These are phyloP conservation scores for Melanargia galathea DNA, from an alignment of 2,888 invertebrate genomes.

Conservation along the genomic window DNA sequence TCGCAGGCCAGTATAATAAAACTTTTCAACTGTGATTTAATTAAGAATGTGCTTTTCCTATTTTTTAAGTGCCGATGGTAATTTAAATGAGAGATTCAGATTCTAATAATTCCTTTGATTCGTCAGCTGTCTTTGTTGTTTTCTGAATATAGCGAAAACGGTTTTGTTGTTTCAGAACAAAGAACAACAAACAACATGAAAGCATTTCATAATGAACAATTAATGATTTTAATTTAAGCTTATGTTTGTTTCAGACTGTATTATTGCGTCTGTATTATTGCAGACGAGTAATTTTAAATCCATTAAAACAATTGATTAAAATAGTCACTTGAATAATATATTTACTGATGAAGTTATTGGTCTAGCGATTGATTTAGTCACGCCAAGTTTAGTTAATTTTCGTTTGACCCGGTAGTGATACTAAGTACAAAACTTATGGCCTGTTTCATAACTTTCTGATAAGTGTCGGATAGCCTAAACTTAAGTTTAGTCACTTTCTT, in stretches of 20 bases:
- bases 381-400: too few relatives aligned
- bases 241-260: too few relatives aligned
- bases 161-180: conserved; percentile 12
- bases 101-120: conserved; percentile 10
- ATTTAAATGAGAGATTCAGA: conserved; percentile 8
- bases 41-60: not conserved
- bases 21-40: not conserved
- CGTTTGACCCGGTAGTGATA: too few relatives aligned
- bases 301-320: conserved; percentile 17
- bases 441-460: too few relatives aligned
- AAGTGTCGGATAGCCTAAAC: too few relatives aligned
- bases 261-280: too few relatives aligned
- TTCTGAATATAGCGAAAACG: conserved; percentile 3
- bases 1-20: too few relatives aligned
- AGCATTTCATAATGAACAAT: not conserved
- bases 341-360: too few relatives aligned
- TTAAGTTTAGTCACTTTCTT: too few relatives aligned
- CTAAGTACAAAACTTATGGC: too few relatives aligned
- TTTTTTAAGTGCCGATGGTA: not conserved
- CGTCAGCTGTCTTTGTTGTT: conserved; percentile 13
- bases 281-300: not conserved
- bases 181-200: conserved; percentile 9
- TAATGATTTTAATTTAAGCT: not conserved
- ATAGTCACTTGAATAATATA: too few relatives aligned
- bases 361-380: too few relatives aligned